A percentile compares a stretch with the other conserved stretches of the same genome.
Evolutionary conservation across 2,113 vertebrate genomes (phyloP).

Genomic region (Neolamprologus sp.): DNA sequence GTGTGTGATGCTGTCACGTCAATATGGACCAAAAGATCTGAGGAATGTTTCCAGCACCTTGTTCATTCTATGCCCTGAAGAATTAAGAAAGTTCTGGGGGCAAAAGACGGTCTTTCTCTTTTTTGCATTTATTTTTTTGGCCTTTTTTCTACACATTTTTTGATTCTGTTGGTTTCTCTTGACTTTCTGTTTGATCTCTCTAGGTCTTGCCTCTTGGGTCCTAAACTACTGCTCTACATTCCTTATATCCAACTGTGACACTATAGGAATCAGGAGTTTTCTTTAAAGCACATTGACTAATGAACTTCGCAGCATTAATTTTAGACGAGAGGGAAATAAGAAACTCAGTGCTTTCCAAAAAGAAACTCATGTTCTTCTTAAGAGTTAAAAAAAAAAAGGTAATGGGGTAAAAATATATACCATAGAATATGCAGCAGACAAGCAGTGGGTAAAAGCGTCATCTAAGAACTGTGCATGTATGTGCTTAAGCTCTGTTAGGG

Average conservation of each 20-base stretch:
- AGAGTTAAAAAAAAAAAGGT: neutral
- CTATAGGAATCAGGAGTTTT: neutral
- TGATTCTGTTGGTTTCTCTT: neutral
- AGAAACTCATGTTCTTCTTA: neutral
- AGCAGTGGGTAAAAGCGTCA: conserved; percentile 8
- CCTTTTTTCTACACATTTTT: neutral
- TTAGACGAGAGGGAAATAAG: neutral
- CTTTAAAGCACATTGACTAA: neutral
- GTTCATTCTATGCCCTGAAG: neutral
- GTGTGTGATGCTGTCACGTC: neutral
- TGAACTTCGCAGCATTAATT: neutral
- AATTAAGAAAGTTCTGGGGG: neutral
- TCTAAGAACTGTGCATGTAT: neutral
- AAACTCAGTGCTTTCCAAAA: neutral
- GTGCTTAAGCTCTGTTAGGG: neutral
- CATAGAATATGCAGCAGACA: conserved; percentile 21
- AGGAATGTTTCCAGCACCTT: neutral
- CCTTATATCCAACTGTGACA: neutral
- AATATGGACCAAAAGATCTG: neutral
- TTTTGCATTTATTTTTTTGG: neutral
- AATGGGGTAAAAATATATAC: conserved; percentile 10
- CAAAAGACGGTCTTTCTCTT: neutral
- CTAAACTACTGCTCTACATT: neutral
- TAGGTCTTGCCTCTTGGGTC: neutral
- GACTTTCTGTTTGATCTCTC: neutral